phyloP scores from a whole-genome alignment of 2,888 invertebrate genomes.

The Fabriciana adippe region DNA sequence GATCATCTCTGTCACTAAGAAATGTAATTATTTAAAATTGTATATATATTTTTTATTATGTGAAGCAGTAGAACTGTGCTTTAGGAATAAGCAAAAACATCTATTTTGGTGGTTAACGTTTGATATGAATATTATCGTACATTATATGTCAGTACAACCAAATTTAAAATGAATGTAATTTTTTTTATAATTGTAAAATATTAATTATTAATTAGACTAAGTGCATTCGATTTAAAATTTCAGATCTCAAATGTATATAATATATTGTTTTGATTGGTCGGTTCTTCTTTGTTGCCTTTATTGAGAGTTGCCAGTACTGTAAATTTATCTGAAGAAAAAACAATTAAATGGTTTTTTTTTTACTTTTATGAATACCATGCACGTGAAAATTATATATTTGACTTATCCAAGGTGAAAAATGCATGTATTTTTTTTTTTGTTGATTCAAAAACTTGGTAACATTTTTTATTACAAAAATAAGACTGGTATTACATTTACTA shows the following conservation, averaged over 20 bases:
- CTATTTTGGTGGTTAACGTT: too few species aligned
- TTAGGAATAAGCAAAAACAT: too few species aligned
- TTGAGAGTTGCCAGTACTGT: background rate
- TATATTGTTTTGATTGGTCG: constrained; percentile 9
- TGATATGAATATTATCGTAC: background rate
- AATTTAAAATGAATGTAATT: constrained; percentile 9
- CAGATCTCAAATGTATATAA: constrained; percentile 19
- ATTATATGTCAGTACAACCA: constrained; percentile 5
- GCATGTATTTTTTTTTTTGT: background rate
- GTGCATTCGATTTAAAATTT: constrained; percentile 8
- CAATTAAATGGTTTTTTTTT: too few species aligned
- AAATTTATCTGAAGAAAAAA: background rate
- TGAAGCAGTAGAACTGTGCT: too few species aligned
- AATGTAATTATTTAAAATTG: too few species aligned
- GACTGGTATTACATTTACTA: too few species aligned
- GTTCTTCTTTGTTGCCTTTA: background rate
- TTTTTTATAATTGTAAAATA: background rate
- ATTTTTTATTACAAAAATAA: too few species aligned
- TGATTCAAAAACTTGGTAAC: background rate
- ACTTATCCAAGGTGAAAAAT: too few species aligned
- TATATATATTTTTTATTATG: too few species aligned
- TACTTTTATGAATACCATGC: too few species aligned
- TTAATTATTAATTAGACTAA: background rate
- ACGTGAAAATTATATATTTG: too few species aligned
- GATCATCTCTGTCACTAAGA: too few species aligned